phyloP scores from a whole-genome alignment of 2,888 invertebrate genomes.

The Candidula unifasciata region DNA sequence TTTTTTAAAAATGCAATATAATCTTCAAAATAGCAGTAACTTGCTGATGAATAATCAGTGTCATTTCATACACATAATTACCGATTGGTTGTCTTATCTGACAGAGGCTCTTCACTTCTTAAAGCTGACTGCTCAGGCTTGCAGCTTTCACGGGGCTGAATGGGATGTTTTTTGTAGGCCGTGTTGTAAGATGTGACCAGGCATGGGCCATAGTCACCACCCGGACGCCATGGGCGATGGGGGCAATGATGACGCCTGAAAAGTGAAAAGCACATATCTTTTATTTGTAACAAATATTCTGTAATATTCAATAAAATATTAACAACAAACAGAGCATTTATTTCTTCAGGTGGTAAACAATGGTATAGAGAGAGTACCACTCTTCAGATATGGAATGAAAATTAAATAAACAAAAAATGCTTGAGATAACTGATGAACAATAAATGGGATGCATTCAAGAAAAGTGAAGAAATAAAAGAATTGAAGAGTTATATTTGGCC shows the following conservation, averaged over 20 bases:
- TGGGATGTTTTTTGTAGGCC: constrained; percentile 70
- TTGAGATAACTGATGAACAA: too few relatives aligned
- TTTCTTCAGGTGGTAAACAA: too few relatives aligned
- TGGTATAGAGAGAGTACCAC: too few relatives aligned
- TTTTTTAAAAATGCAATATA: too few relatives aligned
- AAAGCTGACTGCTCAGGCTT: constrained; percentile 65
- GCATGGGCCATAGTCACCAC: constrained; percentile 65
- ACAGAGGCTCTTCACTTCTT: constrained; percentile 48
- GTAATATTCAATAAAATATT: not conserved
- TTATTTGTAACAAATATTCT: not conserved
- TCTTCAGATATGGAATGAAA: too few relatives aligned
- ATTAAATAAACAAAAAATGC: too few relatives aligned
- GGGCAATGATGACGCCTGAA: constrained; percentile 76
- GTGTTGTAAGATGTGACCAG: constrained; percentile 73
- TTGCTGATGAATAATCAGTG: too few relatives aligned
- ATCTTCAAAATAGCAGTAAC: too few relatives aligned
- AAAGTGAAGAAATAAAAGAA: too few relatives aligned
- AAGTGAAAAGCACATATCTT: not conserved
- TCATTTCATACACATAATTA: not conserved
- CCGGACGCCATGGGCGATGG: constrained; percentile 65
- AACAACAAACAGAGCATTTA: too few relatives aligned
- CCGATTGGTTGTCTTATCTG: constrained; percentile 51
- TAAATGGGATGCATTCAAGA: too few relatives aligned
- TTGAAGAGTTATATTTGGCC: too few relatives aligned
- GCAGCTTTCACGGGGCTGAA: constrained; percentile 66